Base-by-base conservation (phyloP, 2,113 vertebrate species). In the Alectura lathami region DNA sequence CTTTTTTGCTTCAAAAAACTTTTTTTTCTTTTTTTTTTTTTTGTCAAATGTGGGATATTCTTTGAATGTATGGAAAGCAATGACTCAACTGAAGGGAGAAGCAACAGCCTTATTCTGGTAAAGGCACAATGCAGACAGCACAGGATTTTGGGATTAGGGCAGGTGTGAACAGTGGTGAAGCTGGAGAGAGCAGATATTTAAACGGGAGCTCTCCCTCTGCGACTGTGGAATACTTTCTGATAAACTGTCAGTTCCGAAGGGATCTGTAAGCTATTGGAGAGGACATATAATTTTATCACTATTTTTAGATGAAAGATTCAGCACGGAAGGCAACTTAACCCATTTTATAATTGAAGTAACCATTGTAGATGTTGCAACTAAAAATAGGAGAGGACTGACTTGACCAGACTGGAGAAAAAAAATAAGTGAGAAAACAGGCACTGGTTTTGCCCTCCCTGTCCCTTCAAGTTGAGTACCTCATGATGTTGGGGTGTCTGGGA, bases 281-380 rank as follows among this genome's bases (percentile, higher is more conserved):
- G 40, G 26, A 3, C 9, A 17, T 74, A 63, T 50, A 63, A 90
- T 88, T 83, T 93, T 86, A 62, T 63, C 3, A 2, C 93, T 91
- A 84, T 88, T 94, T 97, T 92, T 96, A 91, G 87, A 50, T 81
- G 17, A 5, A 2, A 6, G n/a, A 53, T 92, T 90, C 36, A 45
- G 57, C 43, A 21, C 75, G 80, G 84, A 89, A 87, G 67, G 48
- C 70, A 85, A 89, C 69, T 91, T 91, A 95, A 94, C 75, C 64
- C 69, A 60, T 96, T 89, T 94, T 83, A 51, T 91, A 88, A 83
- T 78, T 91, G 78, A 88, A 88, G 13, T 80, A 81, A 90, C 3
- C 5, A 10, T 47, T 83, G 79, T 80, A 85, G 36, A 42, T 77
- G 32, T 62, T 87, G 17, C 6, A 21, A 62, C 59, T 83, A 42